Evolutionary conservation across 2,113 vertebrate genomes (phyloP).

Genomic region (Nematolebias whitei): DNA sequence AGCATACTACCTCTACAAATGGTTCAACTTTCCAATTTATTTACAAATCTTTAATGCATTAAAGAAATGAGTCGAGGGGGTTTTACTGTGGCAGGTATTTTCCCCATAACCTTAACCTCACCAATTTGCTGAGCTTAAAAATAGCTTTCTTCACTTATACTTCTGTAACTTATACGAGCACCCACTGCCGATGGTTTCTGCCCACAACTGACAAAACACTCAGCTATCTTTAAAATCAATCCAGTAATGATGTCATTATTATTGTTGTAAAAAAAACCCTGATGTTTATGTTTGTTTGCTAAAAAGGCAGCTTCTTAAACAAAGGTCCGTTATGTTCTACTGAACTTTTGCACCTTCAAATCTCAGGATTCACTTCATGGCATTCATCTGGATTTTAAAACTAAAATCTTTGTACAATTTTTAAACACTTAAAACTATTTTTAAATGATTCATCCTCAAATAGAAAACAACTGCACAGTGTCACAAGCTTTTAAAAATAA

Average conservation of each 20-base stretch:
- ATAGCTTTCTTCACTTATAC: not conserved
- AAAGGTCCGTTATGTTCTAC: no score
- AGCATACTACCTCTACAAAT: no score
- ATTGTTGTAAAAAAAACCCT: no score
- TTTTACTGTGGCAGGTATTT: not conserved
- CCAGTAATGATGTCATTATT: no score
- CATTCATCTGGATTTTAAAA: not conserved
- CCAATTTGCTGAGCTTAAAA: not conserved
- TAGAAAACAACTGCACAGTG: not conserved
- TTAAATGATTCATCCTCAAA: not conserved
- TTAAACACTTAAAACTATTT: no score
- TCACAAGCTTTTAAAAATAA: not conserved
- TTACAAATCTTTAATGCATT: not conserved
- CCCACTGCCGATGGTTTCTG: not conserved
- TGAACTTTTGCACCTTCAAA: no score
- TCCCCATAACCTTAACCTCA: not conserved
- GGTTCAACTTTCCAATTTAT: not conserved
- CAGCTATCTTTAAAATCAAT: no score
- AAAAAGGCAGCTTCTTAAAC: no score
- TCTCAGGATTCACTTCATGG: not conserved
- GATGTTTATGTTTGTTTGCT: no score
- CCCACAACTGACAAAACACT: not conserved
- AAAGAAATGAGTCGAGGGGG: not conserved
- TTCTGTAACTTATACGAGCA: no score
- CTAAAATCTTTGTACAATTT: no score